Base-by-base conservation (phyloP, 1,140 invertebrate species). In the Belonocnema kinseyi region DNA sequence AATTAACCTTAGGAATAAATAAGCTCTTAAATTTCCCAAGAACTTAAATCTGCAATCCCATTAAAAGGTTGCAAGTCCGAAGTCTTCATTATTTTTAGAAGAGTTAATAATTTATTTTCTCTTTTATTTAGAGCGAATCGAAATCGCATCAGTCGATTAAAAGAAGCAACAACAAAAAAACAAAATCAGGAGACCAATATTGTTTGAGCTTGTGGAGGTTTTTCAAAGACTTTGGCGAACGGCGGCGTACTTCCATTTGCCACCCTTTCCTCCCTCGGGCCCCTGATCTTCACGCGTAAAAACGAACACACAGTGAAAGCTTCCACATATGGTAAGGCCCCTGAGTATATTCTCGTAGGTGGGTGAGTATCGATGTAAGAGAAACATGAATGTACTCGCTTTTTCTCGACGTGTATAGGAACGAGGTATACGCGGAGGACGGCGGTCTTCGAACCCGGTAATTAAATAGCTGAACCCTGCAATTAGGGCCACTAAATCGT, bases 401-500 rank as follows among this genome's bases (percentile, higher is more conserved):
- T 88, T 88, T 85, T 82, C 82, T 84, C 77, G 71, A 82, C 79
- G 77, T 82, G 58, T 66, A 70, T 77, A 78, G 76, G 73, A 82
- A 80, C 73, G 72, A 80, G 77, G 85, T 79, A 74, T 77, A 82
- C 77, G 82, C 80, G 83, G 82, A 81, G 83, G 80, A 86, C 76
- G 85, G 82, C 84, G 87, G 85, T 83, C 86, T 83, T 85, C 86
- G 83, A 91, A 92, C 89, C 91, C 89, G 89, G 91, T 92, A 92
- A 92, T 92, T 92, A 92, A 92, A 91, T 92, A 92, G 89, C 91
- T 87, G 85, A 91, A 92, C 90, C 90, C 90, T 91, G 90, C 89
- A 92, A 92, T 92, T 92, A 92, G 89, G 90, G 89, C 90, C 90
- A 91, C 91, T 92, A 92, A 92, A 92, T 92, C 90, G 91, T 91